Conservation (phyloP, 1,140 invertebrate genomes). For the Aphaenogaster ashmeadi region DNA sequence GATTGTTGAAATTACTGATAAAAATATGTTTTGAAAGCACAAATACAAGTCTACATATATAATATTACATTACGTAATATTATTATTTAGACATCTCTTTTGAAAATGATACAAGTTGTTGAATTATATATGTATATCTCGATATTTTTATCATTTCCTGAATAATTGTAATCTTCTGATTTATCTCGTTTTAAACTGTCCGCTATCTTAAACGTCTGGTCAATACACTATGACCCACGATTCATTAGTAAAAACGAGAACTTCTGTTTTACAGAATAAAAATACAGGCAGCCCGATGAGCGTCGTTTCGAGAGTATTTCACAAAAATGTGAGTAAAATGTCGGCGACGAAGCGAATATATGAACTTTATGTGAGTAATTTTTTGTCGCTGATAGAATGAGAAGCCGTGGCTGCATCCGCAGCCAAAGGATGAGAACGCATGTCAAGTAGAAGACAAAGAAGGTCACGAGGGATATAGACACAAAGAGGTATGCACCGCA, state of each 20-base stretch:
- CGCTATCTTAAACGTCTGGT: background rate
- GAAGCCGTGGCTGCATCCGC: constrained; percentile 86
- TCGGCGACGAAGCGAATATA: background rate
- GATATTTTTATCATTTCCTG: background rate
- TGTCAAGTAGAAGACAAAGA: constrained; percentile 81
- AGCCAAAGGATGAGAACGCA: constrained; percentile 83
- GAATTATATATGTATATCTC: background rate
- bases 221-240: background rate
- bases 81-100: background rate
- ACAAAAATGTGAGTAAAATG: constrained; percentile 82
- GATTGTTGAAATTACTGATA: background rate
- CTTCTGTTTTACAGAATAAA: constrained; percentile 78
- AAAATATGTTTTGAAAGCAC: background rate
- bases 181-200: background rate
- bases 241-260: constrained; percentile 5
- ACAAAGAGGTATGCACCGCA: constrained; percentile 80
- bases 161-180: background rate
- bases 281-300: constrained; percentile 86
- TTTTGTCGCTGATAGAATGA: constrained; percentile 78
- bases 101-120: background rate
- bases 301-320: constrained; percentile 84
- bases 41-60: background rate
- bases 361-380: constrained; percentile 22
- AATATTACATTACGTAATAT: background rate
- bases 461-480: constrained; percentile 78